Evolutionary conservation across 2,888 invertebrate species (phyloP).

Genomic region (Sinhomidia bicolor): DNA sequence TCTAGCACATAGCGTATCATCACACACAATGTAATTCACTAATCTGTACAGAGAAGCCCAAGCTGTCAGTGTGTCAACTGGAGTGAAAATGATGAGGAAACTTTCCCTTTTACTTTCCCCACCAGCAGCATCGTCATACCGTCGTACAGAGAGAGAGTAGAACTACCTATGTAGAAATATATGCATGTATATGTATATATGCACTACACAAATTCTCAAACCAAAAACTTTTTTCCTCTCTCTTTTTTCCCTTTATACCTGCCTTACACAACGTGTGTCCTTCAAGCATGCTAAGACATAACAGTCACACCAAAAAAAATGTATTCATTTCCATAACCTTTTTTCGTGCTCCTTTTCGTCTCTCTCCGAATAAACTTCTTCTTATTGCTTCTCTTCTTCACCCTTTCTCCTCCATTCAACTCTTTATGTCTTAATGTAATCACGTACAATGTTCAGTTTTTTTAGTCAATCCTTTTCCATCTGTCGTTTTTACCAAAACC

Average conservation of each 20-base stretch:
- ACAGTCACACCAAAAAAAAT: not conserved
- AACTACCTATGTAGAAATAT: too few species aligned
- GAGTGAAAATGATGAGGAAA: constrained; percentile 74
- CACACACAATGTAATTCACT: constrained; percentile 63
- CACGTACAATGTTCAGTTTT: not conserved
- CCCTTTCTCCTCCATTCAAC: not conserved
- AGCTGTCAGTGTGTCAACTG: constrained; percentile 71
- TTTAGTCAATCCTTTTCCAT: constrained; percentile 36
- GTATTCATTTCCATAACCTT: not conserved
- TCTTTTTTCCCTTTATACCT: not conserved
- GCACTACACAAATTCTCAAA: constrained; percentile 28
- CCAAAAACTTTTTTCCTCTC: constrained; percentile 17
- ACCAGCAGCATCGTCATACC: too few species aligned
- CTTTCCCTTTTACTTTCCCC: constrained; percentile 41
- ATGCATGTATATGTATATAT: too few species aligned
- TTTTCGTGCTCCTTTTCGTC: not conserved
- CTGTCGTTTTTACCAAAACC: constrained; percentile 41
- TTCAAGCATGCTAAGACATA: not conserved
- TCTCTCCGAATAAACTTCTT: too few species aligned
- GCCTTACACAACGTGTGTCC: constrained; percentile 20
- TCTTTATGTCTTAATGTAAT: not conserved
- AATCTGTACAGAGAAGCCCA: constrained; percentile 61
- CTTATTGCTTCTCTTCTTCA: not conserved
- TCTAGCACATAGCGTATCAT: not conserved
- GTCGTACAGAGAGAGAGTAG: too few species aligned